phyloP scores from a whole-genome alignment of 2,888 invertebrate genomes.

The Xestia c-nigrum region DNA sequence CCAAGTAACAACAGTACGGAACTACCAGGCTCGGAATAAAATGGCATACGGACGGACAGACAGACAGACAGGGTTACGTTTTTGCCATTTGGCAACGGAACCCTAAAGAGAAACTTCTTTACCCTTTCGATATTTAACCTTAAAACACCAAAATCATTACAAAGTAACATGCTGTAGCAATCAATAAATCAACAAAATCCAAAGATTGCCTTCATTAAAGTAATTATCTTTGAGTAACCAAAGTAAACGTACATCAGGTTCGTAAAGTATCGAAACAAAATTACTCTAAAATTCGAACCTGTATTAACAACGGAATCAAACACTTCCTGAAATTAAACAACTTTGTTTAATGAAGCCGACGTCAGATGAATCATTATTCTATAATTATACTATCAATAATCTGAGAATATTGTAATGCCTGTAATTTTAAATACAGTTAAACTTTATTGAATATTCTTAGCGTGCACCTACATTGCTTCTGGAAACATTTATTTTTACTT shows the following conservation, averaged over 20 bases:
- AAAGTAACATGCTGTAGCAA: slow-evolving; percentile 41
- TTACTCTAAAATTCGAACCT: slow-evolving; percentile 50
- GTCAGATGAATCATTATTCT: slow-evolving; percentile 46
- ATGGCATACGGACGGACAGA: not conserved
- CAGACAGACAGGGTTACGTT: not conserved
- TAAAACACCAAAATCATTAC: slow-evolving; percentile 16
- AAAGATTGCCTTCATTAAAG: slow-evolving; percentile 59
- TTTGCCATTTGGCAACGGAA: not conserved
- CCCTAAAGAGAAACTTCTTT: not conserved
- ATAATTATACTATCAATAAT: slow-evolving; percentile 64
- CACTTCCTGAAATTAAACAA: slow-evolving; percentile 65
- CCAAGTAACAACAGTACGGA: too few species aligned
- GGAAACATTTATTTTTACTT: not conserved
- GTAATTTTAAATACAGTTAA: slow-evolving; percentile 52
- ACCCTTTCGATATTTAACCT: not conserved
- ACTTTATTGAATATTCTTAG: slow-evolving; percentile 30
- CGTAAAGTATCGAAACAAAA: slow-evolving; percentile 56
- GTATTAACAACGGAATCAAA: slow-evolving; percentile 56
- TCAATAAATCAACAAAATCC: slow-evolving; percentile 55
- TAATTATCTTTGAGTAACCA: slow-evolving; percentile 56
- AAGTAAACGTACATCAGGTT: slow-evolving; percentile 54
- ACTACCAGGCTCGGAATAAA: not conserved
- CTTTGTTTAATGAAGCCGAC: slow-evolving; percentile 60
- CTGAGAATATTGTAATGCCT: slow-evolving; percentile 46
- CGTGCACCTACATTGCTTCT: not conserved